Evolutionary conservation across 2,797 vertebrate species (phyloP).

Genomic region (Parauchenoglanis punctatus): DNA sequence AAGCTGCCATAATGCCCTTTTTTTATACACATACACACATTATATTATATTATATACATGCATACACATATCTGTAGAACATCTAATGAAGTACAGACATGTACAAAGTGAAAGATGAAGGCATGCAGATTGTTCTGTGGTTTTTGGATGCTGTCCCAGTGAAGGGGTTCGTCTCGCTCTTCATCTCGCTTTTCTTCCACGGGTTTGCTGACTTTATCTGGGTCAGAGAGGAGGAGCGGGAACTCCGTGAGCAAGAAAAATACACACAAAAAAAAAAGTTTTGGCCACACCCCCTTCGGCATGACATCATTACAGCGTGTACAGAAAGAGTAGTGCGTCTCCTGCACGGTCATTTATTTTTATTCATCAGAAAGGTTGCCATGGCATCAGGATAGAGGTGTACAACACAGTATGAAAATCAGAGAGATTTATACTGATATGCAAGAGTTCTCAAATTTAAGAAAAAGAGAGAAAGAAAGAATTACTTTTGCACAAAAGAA

Average conservation of each 20-base stretch:
- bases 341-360: no score
- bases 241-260: background rate
- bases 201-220: conserved; percentile 72
- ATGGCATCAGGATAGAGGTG: no score
- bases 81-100: background rate
- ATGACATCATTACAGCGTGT: background rate
- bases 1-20: background rate
- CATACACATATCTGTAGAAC: background rate
- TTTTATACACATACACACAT: no score
- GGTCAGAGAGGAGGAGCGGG: conserved; percentile 62
- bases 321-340: background rate
- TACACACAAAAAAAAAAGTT: background rate
- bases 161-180: background rate
- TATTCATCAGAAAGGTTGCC: no score
- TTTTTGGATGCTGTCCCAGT: background rate
- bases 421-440: no score
- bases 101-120: background rate
- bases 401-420: no score
- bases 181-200: background rate
- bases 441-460: no score
- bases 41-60: background rate
- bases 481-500: no score
- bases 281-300: background rate
- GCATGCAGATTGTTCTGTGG: background rate
- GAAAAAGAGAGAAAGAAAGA: background rate